Evolutionary conservation across 2,113 vertebrate species (phyloP).

Genomic region (Isichthys henryi): DNA sequence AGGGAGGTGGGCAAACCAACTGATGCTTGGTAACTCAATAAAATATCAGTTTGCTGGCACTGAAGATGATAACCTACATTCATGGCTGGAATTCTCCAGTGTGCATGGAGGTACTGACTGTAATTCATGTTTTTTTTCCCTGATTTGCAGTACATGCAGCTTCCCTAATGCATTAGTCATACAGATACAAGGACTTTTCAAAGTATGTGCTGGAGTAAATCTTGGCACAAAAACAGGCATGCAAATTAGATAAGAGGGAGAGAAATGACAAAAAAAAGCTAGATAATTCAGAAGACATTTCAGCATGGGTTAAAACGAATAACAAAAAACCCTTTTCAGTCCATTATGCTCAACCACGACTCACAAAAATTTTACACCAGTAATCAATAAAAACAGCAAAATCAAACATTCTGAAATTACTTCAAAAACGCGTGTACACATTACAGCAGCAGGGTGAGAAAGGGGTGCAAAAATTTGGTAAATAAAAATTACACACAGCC

Average conservation of each 20-base stretch:
- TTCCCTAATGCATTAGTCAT: not conserved
- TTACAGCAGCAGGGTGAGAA: constrained; percentile 43
- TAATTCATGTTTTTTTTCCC: not conserved
- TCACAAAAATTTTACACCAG: constrained; percentile 36
- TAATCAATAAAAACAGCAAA: constrained; percentile 46
- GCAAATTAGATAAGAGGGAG: constrained; percentile 22
- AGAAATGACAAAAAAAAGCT: constrained; percentile 19
- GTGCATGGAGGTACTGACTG: not conserved
- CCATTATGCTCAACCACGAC: constrained; percentile 23
- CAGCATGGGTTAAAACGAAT: constrained; percentile 32
- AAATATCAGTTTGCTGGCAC: not conserved
- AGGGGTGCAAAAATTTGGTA: constrained; percentile 51
- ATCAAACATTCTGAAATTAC: constrained; percentile 57
- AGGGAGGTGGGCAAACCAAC: not conserved
- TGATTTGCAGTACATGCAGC: not conserved
- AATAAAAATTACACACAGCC: constrained; percentile 62
- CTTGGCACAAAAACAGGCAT: not conserved
- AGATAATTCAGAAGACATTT: constrained; percentile 19
- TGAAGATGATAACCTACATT: not conserved
- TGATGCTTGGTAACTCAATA: not conserved
- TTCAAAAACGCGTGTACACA: constrained; percentile 39
- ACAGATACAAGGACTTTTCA: not conserved
- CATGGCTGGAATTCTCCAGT: not conserved
- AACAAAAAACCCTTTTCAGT: constrained; percentile 36
- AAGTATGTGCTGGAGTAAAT: not conserved